Base-by-base conservation (phyloP, 2,888 invertebrate species). In the Amorpha juglandis region DNA sequence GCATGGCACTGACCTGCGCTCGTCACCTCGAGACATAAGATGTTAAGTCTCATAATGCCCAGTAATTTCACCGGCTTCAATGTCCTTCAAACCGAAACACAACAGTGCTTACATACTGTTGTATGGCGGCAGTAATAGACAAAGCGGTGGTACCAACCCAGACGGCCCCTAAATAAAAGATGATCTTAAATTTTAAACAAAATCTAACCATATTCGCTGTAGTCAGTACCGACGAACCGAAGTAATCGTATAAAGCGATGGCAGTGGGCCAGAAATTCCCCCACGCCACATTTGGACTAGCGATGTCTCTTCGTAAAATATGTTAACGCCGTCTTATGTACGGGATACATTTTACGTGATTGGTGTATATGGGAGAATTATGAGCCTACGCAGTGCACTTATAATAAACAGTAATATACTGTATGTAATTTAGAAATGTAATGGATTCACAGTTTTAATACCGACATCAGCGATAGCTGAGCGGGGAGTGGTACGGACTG, bases 401-500 rank as follows among this genome's bases (percentile, higher is more conserved):
- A 70, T 72, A 68, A 73, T 71, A 71, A 74, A 74, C 76, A 74
- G 78, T 79, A 79, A 81, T 81, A 73, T 79, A 75, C 71, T 71
- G 76, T 70, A 74, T 78, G 77, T 81, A 77, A 82, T 82, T 79
- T 80, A 71, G 72, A 79, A 82, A 82, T n/a, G n/a, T n/a, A n/a
- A n/a, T 82, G 81, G 81, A 78, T 50, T 33, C 63, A 52, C 33
- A 53, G 63, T 66, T 66, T 66, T 66, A 66, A 27, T 63, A 38
- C 66, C 55, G 66, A 68, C 65, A 48, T 48, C n/a, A n/a, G n/a
- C n/a, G n/a, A n/a, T n/a, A n/a, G n/a, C n/a, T n/a, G n/a, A n/a
- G n/a, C n/a, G n/a, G n/a, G n/a, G n/a, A n/a, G n/a, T n/a, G n/a
- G n/a, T n/a, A n/a, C n/a, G n/a, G n/a, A n/a, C n/a, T n/a, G n/a